A percentile compares a stretch with the other conserved stretches of the same genome.
These are phyloP conservation scores for Dicaeum eximium DNA, from an alignment of 2,113 vertebrate species.

Conservation along the genomic window DNA sequence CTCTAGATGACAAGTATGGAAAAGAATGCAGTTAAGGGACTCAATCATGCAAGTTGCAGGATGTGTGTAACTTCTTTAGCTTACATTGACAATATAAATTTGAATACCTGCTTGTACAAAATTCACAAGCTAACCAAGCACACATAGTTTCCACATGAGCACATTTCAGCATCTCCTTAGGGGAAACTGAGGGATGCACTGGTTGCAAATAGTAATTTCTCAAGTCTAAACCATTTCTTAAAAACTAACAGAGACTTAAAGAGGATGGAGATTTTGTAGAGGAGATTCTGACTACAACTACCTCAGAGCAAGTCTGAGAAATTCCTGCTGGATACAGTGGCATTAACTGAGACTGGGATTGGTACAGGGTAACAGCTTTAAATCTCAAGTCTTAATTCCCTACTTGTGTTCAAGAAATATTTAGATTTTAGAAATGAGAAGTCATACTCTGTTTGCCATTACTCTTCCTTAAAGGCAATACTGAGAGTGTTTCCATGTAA, in stretches of 20 bases:
- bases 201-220: not conserved
- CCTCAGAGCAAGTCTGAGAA: not conserved
- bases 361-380: not conserved
- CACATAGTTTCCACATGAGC: not conserved
- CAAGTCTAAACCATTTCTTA: not conserved
- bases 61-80: not conserved
- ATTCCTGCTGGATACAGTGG: not conserved
- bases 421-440: not conserved
- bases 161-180: not conserved
- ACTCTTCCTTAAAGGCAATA: not conserved
- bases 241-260: not conserved
- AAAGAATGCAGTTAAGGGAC: not conserved
- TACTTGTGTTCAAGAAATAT: not conserved
- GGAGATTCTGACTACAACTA: not conserved
- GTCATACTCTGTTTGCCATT: not conserved
- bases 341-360: not conserved
- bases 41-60: not conserved
- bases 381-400: not conserved
- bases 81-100: not conserved
- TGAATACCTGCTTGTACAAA: not conserved
- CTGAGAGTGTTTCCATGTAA: not conserved
- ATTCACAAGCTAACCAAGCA: not conserved
- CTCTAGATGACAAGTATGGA: not conserved
- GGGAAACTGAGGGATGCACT: not conserved
- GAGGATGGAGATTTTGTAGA: not conserved